Conservation (phyloP, 2,113 vertebrate genomes). For the Malurus elegans region DNA sequence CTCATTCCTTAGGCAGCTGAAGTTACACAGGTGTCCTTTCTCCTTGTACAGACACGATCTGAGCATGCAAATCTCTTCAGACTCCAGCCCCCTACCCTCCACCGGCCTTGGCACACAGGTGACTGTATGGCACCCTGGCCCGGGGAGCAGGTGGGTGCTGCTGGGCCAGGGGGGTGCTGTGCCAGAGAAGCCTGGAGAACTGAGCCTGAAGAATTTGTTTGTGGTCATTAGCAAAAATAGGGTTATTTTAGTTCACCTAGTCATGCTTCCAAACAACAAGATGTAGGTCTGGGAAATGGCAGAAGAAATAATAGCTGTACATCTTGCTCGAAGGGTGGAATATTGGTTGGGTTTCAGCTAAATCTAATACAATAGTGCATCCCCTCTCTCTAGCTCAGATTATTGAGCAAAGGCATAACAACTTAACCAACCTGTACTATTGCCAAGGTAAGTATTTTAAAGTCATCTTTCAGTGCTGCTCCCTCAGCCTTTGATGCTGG, state of each 20-base stretch:
- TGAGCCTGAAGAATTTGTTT: not conserved
- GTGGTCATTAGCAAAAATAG: not conserved
- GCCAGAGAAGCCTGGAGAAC: not conserved
- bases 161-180: fast-evolving
- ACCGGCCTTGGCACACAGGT: not conserved
- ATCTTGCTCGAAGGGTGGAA: fast-evolving
- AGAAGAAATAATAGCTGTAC: not conserved
- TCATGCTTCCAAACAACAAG: not conserved
- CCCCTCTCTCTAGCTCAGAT: not conserved
- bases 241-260: not conserved
- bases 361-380: not conserved
- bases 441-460: not conserved
- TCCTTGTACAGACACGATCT: not conserved
- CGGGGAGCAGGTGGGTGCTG: fast-evolving
- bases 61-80: not conserved
- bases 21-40: not conserved
- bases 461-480: not conserved
- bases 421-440: not conserved
- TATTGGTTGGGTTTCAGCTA: not conserved
- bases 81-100: not conserved
- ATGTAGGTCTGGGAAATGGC: not conserved
- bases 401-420: not conserved
- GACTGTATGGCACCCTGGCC: fast-evolving
- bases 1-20: not conserved
- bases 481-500: not conserved